These are phyloP conservation scores for Deilephila elpenor DNA, from an alignment of 2,888 invertebrate genomes.

Conservation along the genomic window DNA sequence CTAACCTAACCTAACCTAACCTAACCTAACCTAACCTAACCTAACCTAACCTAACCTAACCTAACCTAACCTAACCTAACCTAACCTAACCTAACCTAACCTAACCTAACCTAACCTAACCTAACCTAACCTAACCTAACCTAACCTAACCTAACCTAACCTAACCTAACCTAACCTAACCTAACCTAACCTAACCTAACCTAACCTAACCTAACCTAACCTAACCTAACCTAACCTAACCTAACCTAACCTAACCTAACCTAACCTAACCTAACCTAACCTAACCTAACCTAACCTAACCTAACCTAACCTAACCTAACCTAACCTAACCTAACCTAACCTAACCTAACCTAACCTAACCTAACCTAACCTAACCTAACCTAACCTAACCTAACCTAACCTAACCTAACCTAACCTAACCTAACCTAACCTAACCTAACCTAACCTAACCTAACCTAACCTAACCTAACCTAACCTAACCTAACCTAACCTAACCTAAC, in stretches of 20 bases:
- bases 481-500: conserved; percentile 30
- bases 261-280: conserved; percentile 35
- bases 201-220: conserved; percentile 28
- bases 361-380: conserved; percentile 3
- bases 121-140: conserved; percentile 33
- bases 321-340: conserved; percentile 10
- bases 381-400: not conserved
- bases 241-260: conserved; percentile 27
- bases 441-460: conserved; percentile 4
- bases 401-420: not conserved
- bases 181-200: conserved; percentile 27
- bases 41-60: no score
- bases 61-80: no score
- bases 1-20: no score
- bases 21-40: no score
- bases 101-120: no score
- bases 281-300: conserved; percentile 33
- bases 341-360: conserved; percentile 30
- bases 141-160: conserved; percentile 34
- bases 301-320: conserved; percentile 19
- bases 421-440: not conserved
- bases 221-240: not conserved
- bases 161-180: conserved; percentile 29
- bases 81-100: no score
- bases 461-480: conserved; percentile 25